These are phyloP conservation scores for Apodemus sylvaticus DNA, from an alignment of 2,113 vertebrate genomes.

Conservation along the genomic window DNA sequence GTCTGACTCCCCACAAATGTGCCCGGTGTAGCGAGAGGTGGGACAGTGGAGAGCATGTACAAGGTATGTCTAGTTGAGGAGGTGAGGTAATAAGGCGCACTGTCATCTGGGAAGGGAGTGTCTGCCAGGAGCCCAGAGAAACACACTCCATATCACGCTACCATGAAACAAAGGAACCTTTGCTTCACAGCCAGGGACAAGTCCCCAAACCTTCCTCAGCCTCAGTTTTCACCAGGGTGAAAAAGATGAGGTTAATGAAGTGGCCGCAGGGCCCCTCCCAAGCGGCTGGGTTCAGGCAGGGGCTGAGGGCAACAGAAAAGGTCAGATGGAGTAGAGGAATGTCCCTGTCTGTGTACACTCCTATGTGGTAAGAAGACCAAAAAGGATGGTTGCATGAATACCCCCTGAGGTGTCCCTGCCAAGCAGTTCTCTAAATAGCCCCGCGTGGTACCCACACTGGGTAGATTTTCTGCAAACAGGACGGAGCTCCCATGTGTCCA, in stretches of 20 bases:
- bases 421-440: background rate
- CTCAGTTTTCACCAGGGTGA: background rate
- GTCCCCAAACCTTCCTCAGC: background rate
- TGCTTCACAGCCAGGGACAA: background rate
- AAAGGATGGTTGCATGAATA: background rate
- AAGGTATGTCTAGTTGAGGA: too few species aligned
- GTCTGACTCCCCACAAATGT: background rate
- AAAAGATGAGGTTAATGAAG: background rate
- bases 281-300: background rate
- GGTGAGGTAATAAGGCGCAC: accelerated
- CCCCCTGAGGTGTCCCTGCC: background rate
- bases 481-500: background rate
- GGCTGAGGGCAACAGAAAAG: background rate
- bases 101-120: background rate
- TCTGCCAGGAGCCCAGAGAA: background rate
- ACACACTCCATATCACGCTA: background rate
- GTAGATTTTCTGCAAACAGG: background rate
- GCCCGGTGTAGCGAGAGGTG: background rate
- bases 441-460: background rate
- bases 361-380: background rate
- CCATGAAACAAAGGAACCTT: background rate
- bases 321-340: background rate
- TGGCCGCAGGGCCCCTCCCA: background rate
- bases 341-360: background rate
- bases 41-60: background rate